phyloP scores from a whole-genome alignment of 1,140 invertebrate species.

The Drosophila navojoa region DNA sequence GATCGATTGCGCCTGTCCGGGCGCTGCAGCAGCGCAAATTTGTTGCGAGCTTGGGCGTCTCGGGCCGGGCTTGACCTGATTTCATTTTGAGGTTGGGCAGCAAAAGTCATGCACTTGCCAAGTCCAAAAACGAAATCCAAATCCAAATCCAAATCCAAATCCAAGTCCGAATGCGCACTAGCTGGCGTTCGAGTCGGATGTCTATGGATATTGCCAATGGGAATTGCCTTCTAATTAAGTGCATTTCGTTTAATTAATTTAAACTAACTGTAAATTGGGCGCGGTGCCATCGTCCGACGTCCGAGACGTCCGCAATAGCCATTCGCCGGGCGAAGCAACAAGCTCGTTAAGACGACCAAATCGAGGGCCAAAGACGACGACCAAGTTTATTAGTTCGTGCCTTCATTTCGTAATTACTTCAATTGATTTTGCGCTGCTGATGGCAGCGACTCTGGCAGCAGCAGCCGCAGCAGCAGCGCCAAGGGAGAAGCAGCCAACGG shows the following conservation, averaged over 20 bases:
- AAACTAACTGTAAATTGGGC: slow-evolving; percentile 83
- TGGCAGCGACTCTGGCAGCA: slow-evolving; percentile 36
- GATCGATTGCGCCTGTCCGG: slow-evolving; percentile 77
- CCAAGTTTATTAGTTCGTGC: slow-evolving; percentile 82
- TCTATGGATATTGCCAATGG: slow-evolving; percentile 53
- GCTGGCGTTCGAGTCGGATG: slow-evolving; percentile 15
- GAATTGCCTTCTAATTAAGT: slow-evolving; percentile 80
- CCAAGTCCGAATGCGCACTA: slow-evolving; percentile 15
- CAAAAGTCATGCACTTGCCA: slow-evolving; percentile 77
- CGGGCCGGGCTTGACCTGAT: slow-evolving; percentile 55
- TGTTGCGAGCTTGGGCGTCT: slow-evolving; percentile 58
- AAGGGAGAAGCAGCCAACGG: slow-evolving; percentile 42
- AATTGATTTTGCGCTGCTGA: slow-evolving; percentile 81
- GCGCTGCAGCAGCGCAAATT: slow-evolving; percentile 63
- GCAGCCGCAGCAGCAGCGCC: slow-evolving; percentile 13
- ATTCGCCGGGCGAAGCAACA: slow-evolving; percentile 28
- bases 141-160: slow-evolving; percentile 17
- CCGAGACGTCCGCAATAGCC: slow-evolving; percentile 31
- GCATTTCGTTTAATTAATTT: slow-evolving; percentile 83
- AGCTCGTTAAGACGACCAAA: slow-evolving; percentile 55
- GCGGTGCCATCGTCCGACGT: slow-evolving; percentile 62
- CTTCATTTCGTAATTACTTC: slow-evolving; percentile 83
- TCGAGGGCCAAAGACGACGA: slow-evolving; percentile 64
- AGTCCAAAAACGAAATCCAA: slow-evolving; percentile 17
- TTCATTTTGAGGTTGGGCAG: slow-evolving; percentile 73